Evolutionary conservation across 2,888 invertebrate species (phyloP), one percentile per base, ranked within the genome.

Genomic region (Drosophila formosana): DNA sequence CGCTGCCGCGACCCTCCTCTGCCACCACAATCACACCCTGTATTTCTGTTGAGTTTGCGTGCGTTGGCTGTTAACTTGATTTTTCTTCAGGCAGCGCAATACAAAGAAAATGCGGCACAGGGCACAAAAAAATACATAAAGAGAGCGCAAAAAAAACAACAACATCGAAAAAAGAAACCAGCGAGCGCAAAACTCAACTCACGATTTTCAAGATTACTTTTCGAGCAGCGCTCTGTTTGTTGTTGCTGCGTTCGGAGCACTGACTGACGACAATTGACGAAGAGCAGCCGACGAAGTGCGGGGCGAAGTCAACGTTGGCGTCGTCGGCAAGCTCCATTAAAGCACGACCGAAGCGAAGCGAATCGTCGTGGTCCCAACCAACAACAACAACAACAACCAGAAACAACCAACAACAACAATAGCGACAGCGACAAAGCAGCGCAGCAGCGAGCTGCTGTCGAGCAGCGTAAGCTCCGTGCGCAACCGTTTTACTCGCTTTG

Each of bases 181-280:
- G 46, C 65, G 56, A 56, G 30, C 67, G 61, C 84, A 39, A 81
- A 84, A 84, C 87, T 72, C 63, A 83, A 80, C 78, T 83, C 87
- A 88, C 88, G 82, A 88, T 88, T 88, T 81, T 81, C 71, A 84
- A 88, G 82, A 82, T 81, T 78, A 75, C 87, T 88, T 75, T 88
- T 75, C 75, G 79, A 60, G 72, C 49, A n/a, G n/a, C 52, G 53
- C 43, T 28, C 28, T 30, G 30, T 41, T 18, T 41, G 39, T 7
- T 41, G 18, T 41, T 11, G 39, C 34, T 30, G 11, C 37, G 37
- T n/a, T n/a, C n/a, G 57, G 49, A 47, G 47, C 57, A 56, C 18
- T 18, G 18, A 18, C 18, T 18, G 18, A 18, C 18, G 18, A 18
- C 18, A 18, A 18, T 18, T 2, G 18, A 2, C 18, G 18, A 18